phyloP scores from a whole-genome alignment of 2,797 vertebrate species.

The Hoplostethus atlanticus region DNA sequence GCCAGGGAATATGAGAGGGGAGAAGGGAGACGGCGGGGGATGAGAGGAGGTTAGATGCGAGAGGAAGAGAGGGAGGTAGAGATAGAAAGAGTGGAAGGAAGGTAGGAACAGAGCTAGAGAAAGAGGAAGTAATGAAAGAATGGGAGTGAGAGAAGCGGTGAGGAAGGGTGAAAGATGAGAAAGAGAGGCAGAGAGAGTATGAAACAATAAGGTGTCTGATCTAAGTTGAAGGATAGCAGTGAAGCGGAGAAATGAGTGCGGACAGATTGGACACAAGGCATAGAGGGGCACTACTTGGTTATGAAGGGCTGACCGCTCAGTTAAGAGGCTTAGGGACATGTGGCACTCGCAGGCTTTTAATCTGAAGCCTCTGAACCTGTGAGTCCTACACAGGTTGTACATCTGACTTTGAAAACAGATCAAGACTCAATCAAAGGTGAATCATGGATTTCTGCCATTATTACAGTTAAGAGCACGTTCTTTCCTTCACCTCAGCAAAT shows the following conservation, averaged over 20 bases:
- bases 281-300: slow-evolving; percentile 20
- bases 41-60: slow-evolving; percentile 45
- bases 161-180: slow-evolving; percentile 64
- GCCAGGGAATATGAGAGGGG: slow-evolving; percentile 55
- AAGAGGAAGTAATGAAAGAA: slow-evolving; percentile 31
- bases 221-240: slow-evolving; percentile 41
- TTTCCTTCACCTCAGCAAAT: not conserved
- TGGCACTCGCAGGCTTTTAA: slow-evolving; percentile 11
- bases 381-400: slow-evolving; percentile 8
- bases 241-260: slow-evolving; percentile 36
- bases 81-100: not conserved
- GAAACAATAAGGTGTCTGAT: slow-evolving; percentile 51
- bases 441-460: not conserved
- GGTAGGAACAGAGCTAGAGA: slow-evolving; percentile 9
- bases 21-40: slow-evolving; percentile 34
- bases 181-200: slow-evolving; percentile 46
- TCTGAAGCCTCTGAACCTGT: slow-evolving; percentile 10
- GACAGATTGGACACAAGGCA: slow-evolving; percentile 8
- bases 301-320: slow-evolving; percentile 3
- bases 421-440: slow-evolving; percentile 29
- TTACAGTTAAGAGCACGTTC: slow-evolving; percentile 19
- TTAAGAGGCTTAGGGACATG: too few species aligned
- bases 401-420: slow-evolving; percentile 25
- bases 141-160: slow-evolving; percentile 43
- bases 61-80: slow-evolving; percentile 1